These are phyloP conservation scores for Hyposoter dolosus DNA, from an alignment of 2,888 invertebrate genomes.

Conservation along the genomic window DNA sequence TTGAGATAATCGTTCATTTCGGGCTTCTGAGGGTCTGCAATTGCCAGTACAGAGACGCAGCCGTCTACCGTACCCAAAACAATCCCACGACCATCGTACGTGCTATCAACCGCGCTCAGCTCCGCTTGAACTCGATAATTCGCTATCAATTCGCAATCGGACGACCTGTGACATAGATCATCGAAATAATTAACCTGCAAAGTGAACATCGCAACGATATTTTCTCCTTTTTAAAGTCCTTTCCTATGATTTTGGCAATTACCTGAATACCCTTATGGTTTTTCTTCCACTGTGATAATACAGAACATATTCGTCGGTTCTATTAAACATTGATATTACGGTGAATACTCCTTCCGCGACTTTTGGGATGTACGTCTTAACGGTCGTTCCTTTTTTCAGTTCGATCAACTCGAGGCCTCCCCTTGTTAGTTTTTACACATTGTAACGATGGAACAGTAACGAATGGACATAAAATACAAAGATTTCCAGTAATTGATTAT, in stretches of 20 bases:
- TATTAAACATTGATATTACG: constrained; percentile 97
- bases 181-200: background rate
- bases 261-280: constrained; percentile 96
- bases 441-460: background rate
- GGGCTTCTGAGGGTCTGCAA: constrained; percentile 89
- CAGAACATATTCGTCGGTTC: constrained; percentile 96
- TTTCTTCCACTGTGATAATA: constrained; percentile 98
- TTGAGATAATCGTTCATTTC: constrained; percentile 88
- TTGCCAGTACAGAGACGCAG: constrained; percentile 95
- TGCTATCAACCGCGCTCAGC: constrained; percentile 94
- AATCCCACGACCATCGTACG: constrained; percentile 92
- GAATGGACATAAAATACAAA: background rate
- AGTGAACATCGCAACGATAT: background rate
- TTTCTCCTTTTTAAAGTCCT: background rate
- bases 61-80: constrained; percentile 97
- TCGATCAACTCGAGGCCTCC: constrained; percentile 98
- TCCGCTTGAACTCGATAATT: constrained; percentile 97
- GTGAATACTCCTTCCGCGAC: constrained; percentile 99
- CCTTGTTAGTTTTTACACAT: constrained; percentile 83
- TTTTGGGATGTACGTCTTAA: constrained; percentile 96
- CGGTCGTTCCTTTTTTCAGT: constrained; percentile 94
- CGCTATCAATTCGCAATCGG: constrained; percentile 96
- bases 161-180: constrained; percentile 87
- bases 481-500: background rate
- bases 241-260: constrained; percentile 38